These are phyloP conservation scores for Passer domesticus DNA, from an alignment of 2,113 vertebrate species.

Conservation along the genomic window DNA sequence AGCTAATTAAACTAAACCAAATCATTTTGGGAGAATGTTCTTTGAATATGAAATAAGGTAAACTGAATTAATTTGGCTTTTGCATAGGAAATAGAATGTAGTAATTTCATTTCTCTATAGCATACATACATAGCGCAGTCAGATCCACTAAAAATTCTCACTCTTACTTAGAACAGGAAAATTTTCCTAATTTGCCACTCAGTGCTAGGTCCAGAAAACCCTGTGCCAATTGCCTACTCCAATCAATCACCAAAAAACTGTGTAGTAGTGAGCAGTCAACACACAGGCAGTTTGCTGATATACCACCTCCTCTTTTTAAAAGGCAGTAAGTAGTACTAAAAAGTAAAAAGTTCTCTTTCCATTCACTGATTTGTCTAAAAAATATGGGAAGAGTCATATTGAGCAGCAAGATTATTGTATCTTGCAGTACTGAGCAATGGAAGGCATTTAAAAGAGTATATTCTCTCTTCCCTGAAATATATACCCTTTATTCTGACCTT, in stretches of 20 bases:
- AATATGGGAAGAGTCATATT: background rate
- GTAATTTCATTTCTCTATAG: background rate
- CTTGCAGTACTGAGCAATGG: background rate
- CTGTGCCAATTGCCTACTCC: background rate
- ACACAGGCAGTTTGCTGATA: background rate
- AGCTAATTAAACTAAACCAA: background rate
- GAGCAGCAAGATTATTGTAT: background rate
- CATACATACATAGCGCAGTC: background rate
- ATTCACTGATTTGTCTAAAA: background rate
- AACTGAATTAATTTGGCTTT: background rate
- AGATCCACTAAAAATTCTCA: background rate
- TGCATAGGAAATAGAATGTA: background rate
- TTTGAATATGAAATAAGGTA: background rate
- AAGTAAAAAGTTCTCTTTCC: background rate
- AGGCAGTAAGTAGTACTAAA: background rate
- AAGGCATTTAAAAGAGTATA: background rate
- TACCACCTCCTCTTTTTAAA: background rate
- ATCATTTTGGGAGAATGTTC: background rate
- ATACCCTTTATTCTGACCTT: background rate
- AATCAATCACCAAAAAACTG: background rate
- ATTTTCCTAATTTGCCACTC: background rate
- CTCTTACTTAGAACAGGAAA: background rate
- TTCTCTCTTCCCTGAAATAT: background rate
- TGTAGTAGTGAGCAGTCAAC: background rate
- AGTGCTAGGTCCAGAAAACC: background rate